A percentile compares a stretch with the other conserved stretches of the same genome.
Conservation (phyloP, 2,797 vertebrate species). For the Rhyacichthys aspro region DNA sequence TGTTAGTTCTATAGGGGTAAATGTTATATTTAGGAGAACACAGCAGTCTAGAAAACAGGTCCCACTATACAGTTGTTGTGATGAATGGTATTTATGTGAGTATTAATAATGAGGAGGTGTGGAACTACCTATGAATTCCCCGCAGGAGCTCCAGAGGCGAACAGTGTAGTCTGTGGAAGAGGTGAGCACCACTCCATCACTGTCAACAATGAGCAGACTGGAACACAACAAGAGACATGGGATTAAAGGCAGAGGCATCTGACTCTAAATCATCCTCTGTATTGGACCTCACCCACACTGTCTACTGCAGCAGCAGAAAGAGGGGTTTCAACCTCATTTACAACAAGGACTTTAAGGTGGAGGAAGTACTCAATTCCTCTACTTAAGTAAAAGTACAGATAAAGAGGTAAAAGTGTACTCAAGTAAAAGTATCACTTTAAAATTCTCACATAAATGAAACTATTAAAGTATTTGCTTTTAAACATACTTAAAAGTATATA, state of each 20-base stretch:
- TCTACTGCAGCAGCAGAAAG: too few relatives aligned
- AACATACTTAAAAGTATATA: too few relatives aligned
- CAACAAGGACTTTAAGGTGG: too few relatives aligned
- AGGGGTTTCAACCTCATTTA: too few relatives aligned
- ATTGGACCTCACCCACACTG: slow-evolving; percentile 34
- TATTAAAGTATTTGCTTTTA: too few relatives aligned
- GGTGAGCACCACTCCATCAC: slow-evolving; percentile 78
- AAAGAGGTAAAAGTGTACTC: too few relatives aligned
- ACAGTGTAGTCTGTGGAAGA: slow-evolving; percentile 76
- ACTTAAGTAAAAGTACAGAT: too few relatives aligned
- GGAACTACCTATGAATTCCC: slow-evolving; percentile 73
- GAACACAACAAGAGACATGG: slow-evolving; percentile 53
- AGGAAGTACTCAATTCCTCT: too few relatives aligned
- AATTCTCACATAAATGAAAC: too few relatives aligned
- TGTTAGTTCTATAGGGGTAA: slow-evolving; percentile 11
- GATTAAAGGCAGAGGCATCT: slow-evolving; percentile 44
- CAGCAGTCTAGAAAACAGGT: slow-evolving; percentile 21
- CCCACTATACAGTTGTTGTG: slow-evolving; percentile 6
- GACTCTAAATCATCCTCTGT: slow-evolving; percentile 48
- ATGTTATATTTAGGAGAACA: slow-evolving; percentile 12
- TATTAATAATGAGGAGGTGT: slow-evolving; percentile 30
- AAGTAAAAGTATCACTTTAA: too few relatives aligned
- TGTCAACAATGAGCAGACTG: slow-evolving; percentile 79
- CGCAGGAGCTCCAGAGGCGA: slow-evolving; percentile 71
- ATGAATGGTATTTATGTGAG: slow-evolving; percentile 41